Base-by-base conservation (phyloP, 2,888 invertebrate genomes). In the Pandemis cinnamomeana region DNA sequence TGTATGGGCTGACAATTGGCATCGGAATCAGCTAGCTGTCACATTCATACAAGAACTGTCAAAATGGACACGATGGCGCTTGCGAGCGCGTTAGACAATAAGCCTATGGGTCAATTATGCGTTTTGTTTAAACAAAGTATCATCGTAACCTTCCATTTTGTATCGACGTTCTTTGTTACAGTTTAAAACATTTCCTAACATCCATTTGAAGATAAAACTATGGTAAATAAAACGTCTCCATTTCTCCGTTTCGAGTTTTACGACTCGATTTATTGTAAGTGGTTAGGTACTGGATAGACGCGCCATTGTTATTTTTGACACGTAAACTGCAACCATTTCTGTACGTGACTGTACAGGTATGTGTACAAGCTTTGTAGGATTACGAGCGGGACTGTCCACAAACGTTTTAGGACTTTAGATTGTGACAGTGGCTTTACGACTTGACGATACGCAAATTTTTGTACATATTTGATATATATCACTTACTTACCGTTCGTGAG, bases 251-350 rank as follows among this genome's bases (percentile, higher is more conserved):
- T 55, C 7, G 20, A 55, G 20, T 8, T 55, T 55, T 55, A 55
- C 53, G 53, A 55, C 53, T 15, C 8, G 15, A 55, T 20, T 55
- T 15, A 55, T 20, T 8, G 53, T 55, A 55, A 55, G 15, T 15
- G 53, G 53, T 8, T 20, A 36, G 27, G 27, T 36, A 55, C 51
- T 51, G 51, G 51, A 51, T 51, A n/a, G n/a, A 55, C 15, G 15
- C 2, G 8, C 15, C 15, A 55, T 55, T 55, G 53, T 55, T 55
- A 55, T 55, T 55, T 55, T 55, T 55, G 15, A 15, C 53, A 55
- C 53, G 53, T 55, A 55, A 51, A 55, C 53, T 55, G 15, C 53
- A 55, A 20, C 53, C 53, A n/a, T 55, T 55, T 55, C 8, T 55
- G 53, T 55, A 55, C 53, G 53, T 15, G 53, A 15, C 20, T 55